Evolutionary conservation across 2,113 vertebrate genomes (phyloP).

Genomic region (Lucifuga dentata): DNA sequence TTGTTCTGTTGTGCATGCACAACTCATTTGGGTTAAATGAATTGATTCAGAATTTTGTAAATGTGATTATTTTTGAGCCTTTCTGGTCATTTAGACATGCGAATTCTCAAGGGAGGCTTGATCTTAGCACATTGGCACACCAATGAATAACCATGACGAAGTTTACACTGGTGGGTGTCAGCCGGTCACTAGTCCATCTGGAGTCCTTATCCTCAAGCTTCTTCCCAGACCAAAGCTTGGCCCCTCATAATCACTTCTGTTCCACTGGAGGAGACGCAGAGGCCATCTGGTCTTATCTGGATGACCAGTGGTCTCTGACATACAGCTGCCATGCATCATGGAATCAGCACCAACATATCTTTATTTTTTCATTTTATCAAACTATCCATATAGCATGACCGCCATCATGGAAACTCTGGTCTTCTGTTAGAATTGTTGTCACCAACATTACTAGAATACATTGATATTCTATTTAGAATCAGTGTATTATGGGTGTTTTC

Average conservation of each 20-base stretch:
- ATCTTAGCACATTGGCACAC: neutral
- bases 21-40: neutral
- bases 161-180: conserved; percentile 13
- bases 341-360: neutral
- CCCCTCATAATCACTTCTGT: conserved; percentile 36
- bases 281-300: conserved; percentile 43
- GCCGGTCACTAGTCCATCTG: conserved; percentile 7
- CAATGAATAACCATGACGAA: neutral
- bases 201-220: conserved; percentile 33
- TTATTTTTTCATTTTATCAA: too few relatives aligned
- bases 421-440: too few relatives aligned
- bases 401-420: too few relatives aligned
- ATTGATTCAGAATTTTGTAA: neutral
- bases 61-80: neutral
- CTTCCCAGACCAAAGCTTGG: conserved; percentile 20
- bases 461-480: too few relatives aligned
- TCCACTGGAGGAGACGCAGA: conserved; percentile 44
- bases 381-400: too few relatives aligned
- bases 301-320: conserved; percentile 26
- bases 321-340: conserved; percentile 11
- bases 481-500: too few relatives aligned
- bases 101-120: neutral
- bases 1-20: too few relatives aligned
- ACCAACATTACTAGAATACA: too few relatives aligned
- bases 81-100: neutral